Base-by-base conservation (phyloP, 2,113 vertebrate species). In the Heliornis fulica region DNA sequence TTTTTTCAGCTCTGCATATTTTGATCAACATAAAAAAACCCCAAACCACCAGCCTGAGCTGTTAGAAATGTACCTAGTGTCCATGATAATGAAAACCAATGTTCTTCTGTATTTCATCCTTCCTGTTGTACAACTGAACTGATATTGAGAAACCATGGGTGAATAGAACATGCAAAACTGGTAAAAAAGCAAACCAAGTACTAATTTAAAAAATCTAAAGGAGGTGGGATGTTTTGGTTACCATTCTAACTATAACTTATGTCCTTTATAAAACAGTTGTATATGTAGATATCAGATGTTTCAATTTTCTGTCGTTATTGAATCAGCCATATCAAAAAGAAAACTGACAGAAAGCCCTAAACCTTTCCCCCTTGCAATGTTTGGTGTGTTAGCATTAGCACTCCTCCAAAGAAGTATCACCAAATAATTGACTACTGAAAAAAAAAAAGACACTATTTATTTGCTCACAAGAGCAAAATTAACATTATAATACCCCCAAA, bases 101-200 rank as follows among this genome's bases (percentile, higher is more conserved):
- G 43, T 65, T 70, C 60, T 53, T 68, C 16, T 3, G 25, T 23
- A 51, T 64, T 81, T 63, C 26, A 45, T 41, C 36, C 74, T 76
- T 68, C 19, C 45, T 79, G 21, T 21, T 53, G 31, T 60, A 43
- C 8, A 83, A n/a, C 9, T 56, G 17, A 76, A 61, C 12, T 29
- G 54, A 15, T 41, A 15, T 2, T 50, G 60, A 71, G 61, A 81
- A 75, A 61, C 6, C 17, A 63, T 0, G 0, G n/a, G 45, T 36
- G 57, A 75, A 34, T 15, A 82, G 51, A 70, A 75, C 56, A 50
- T 5, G 4, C 25, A 57, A 36, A 18, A 48, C 0, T 56, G 40
- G 54, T 32, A 68, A 46, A 46, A 82, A 51, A 16, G 17, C 50
- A 93, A 87, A 63, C 9, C 3, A 5, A 81, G 34, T 51, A 28